Base-by-base conservation (phyloP, 2,888 invertebrate species). In the Perithous albicinctus region DNA sequence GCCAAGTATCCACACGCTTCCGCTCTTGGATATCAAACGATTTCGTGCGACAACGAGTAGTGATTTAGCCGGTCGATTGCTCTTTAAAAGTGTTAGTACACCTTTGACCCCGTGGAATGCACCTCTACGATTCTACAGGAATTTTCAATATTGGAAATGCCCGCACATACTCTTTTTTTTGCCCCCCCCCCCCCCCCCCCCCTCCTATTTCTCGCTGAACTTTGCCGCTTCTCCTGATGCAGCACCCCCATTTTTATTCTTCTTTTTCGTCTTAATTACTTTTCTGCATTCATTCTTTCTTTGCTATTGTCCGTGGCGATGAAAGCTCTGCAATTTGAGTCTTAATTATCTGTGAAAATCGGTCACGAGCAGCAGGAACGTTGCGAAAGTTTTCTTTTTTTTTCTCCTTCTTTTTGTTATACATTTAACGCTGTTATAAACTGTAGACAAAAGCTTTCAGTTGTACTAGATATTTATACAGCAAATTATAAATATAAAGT, bases 41-140 rank as follows among this genome's bases (percentile, higher is more conserved):
- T 79, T 79, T 67, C 61, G 66, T 61, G 73, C 59, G 48, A 73
- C 78, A 72, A 56, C 48, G 73, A 66, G 56, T 59, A 69, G 61
- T 54, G 70, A 77, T 70, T 77, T 46, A 59, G 59, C 51, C 63
- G 63, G 70, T 43, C 63, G 63, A 70, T 63, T 70, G 63, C 41
- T 63, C 69, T 70, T 61, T 77, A 38, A 41, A 70, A 77, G 32
- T 15, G 15, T 41, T 15, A 23, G 61, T 18, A 48, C 41, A 70
- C 48, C 70, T 64, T 56, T 70, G 54, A 20, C 41, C 35, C n/a
- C 43, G n/a, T 20, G 78, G 70, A 70, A 64, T 78, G 70, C 70
- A 43, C 56, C 43, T 56, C 72, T 46, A 51, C 38, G n/a, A n/a
- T 72, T 70, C 43, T 56, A 38, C 51, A 32, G 69, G 72, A 64